These are phyloP conservation scores for Trileptium ribeirensis DNA, from an alignment of 2,888 invertebrate species.

Conservation along the genomic window DNA sequence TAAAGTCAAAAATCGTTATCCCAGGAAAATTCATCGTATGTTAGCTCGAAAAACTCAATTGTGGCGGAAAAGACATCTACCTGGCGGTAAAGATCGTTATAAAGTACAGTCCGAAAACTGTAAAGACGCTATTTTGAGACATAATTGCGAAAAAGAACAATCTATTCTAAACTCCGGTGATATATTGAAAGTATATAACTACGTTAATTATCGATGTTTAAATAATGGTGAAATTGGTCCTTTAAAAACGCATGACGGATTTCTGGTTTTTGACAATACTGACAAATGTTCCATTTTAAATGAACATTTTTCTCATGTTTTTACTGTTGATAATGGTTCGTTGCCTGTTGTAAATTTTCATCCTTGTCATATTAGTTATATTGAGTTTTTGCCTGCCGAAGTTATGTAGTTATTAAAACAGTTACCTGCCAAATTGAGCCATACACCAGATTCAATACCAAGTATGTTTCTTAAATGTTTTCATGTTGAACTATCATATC, in stretches of 20 bases:
- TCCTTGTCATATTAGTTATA: neutral
- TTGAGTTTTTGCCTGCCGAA: neutral
- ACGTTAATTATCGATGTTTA: neutral
- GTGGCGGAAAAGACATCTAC: neutral
- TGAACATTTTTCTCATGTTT: neutral
- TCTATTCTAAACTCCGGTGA: neutral
- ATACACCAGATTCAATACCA: neutral
- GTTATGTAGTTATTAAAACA: neutral
- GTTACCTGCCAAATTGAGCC: neutral
- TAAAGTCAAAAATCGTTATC: neutral
- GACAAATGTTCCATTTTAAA: neutral
- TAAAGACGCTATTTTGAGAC: neutral
- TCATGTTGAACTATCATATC: neutral
- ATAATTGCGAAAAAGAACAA: neutral
- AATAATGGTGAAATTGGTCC: neutral
- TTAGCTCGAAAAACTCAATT: neutral
- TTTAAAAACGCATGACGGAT: neutral
- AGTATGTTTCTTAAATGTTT: neutral
- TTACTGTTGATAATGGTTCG: neutral
- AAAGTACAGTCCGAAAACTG: neutral
- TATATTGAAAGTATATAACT: neutral
- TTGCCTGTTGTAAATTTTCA: neutral
- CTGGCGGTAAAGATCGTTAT: neutral
- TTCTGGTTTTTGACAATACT: neutral
- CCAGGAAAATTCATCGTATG: neutral